Base-by-base conservation (phyloP, 2,888 invertebrate genomes). In the Amblyteles armatorius region DNA sequence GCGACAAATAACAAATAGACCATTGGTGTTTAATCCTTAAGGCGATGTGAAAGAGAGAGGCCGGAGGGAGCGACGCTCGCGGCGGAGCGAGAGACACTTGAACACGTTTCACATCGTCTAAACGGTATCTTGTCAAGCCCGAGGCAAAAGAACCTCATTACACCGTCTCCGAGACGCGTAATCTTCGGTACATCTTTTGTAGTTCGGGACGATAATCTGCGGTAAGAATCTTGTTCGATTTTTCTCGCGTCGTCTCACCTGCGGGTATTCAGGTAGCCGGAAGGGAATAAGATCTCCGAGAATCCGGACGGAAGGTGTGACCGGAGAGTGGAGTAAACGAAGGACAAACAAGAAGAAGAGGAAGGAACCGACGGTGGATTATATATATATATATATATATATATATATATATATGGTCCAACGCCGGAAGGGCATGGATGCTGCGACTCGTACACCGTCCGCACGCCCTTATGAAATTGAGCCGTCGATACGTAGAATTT, bases 261-360 rank as follows among this genome's bases (percentile, higher is more conserved):
- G 81, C 73, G 57, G 26, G 7, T 60, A n/a, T 22, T 57, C 52
- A 44, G 60, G 33, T 79, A 79, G 44, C 52, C 69, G 65, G 76
- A 57, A 57, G 72, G 67, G 79, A 76, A 72, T 4, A 60, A 19
- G n/a, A 79, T 73, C 63, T 69, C 44, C 65, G 48, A 19, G 69
- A 79, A 33, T 71, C 63, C 76, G 33, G 71, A 82, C 72, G 52
- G 76, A 86, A 90, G 89, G 89, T 90, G 89, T 88, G 89, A 89
- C 89, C 86, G 84, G 44, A 86, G 89, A 86, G 86, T 82, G 67
- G 89, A 85, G 88, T 82, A 79, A 78, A 77, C 78, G 76, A 69
- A 48, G 40, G 50, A 52, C 48, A 55, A 67, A 50, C 79, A 48
- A 52, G 63, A 48, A n/a, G 7, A 36, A 67, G 3, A 48, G 19